Evolutionary conservation across 30 jellyfish, hydroid and myxozoan genomes (phyloP).

Genomic region (Hydractinia echinata): DNA sequence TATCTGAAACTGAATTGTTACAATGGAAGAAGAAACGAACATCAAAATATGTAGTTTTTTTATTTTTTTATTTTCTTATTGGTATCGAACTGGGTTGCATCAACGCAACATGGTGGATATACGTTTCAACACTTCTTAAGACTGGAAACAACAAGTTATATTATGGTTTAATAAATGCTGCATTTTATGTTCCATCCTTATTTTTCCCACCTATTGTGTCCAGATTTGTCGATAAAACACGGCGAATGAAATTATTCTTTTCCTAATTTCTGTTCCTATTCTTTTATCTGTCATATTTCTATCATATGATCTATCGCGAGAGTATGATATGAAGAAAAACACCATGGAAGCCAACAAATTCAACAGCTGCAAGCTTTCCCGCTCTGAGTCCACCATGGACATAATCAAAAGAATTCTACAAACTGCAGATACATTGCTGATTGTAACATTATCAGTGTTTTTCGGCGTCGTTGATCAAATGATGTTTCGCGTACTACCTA

Average conservation of each 20-base stretch:
- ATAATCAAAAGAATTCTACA: background rate
- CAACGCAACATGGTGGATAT: conserved; percentile 1
- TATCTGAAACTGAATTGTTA: background rate
- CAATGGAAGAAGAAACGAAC: conserved; percentile 7
- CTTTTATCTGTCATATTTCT: background rate
- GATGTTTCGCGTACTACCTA: background rate
- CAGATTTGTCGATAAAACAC: background rate
- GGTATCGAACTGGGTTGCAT: background rate
- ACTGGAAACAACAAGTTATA: background rate
- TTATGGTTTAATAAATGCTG: background rate
- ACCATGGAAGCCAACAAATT: background rate
- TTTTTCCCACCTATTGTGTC: background rate
- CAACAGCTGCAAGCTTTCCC: background rate
- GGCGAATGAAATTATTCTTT: background rate
- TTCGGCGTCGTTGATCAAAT: background rate
- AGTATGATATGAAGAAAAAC: background rate
- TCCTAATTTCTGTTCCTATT: background rate
- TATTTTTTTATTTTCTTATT: background rate
- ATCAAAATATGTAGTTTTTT: background rate
- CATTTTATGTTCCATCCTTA: background rate
- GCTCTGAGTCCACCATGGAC: background rate
- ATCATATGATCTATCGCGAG: background rate
- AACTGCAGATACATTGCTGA: background rate
- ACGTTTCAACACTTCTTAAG: background rate
- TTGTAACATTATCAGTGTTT: background rate